phyloP scores from a whole-genome alignment of 2,113 vertebrate genomes.

The Petaurus breviceps region DNA sequence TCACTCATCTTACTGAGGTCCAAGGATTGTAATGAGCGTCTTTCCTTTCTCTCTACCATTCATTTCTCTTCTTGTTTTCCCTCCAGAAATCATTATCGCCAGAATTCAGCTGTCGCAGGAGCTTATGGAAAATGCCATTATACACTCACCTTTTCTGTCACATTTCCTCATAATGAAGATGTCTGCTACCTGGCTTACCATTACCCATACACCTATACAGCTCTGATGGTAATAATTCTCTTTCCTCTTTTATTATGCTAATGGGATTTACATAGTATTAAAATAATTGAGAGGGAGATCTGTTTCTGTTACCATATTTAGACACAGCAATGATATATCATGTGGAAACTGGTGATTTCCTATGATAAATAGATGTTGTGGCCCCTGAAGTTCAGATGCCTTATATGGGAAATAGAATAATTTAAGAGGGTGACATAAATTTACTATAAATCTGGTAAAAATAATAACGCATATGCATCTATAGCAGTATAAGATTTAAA shows the following conservation, averaged over 20 bases:
- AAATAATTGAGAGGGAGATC: background rate
- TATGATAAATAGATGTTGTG: background rate
- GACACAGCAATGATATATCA: background rate
- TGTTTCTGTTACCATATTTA: background rate
- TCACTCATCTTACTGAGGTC: background rate
- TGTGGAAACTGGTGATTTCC: background rate
- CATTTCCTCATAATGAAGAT: slow-evolving; percentile 91
- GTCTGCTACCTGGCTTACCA: slow-evolving; percentile 96
- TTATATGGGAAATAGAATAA: background rate
- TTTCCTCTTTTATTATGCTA: background rate
- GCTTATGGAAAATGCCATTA: slow-evolving; percentile 84
- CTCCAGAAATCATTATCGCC: slow-evolving; percentile 90
- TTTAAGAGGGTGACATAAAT: background rate
- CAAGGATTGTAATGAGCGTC: too few relatives aligned
- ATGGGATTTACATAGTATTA: background rate
- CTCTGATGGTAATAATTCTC: slow-evolving; percentile 87
- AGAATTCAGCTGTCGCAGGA: slow-evolving; percentile 41
- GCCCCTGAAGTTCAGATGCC: background rate
- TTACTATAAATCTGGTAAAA: background rate
- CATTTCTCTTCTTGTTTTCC: slow-evolving; percentile 28
- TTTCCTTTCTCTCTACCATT: background rate
- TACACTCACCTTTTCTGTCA: slow-evolving; percentile 90
- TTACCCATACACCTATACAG: slow-evolving; percentile 94
- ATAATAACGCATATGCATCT: background rate
- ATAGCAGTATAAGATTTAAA: background rate